A percentile compares a stretch with the other conserved stretches of the same genome.
Evolutionary conservation across 2,888 invertebrate genomes (phyloP).

Genomic region (Lycophotia porphyrea): DNA sequence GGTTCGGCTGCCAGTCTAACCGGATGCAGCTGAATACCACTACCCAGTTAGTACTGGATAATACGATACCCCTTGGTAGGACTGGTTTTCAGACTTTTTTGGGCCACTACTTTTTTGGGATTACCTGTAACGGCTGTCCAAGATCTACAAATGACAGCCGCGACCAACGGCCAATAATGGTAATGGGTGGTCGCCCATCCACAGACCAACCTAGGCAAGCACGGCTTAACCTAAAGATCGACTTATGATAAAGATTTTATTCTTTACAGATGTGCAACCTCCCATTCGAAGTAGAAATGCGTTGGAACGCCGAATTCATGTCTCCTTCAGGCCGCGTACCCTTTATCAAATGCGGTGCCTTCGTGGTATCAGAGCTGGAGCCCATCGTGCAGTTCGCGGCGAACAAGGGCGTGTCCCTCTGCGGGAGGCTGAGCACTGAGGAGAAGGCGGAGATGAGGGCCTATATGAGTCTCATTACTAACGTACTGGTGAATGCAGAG

Average conservation of each 20-base stretch:
- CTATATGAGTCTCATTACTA: conserved; percentile 97
- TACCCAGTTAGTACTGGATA: no score
- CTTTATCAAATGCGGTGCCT: conserved; percentile 97
- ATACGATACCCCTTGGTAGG: no score
- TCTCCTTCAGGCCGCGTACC: conserved; percentile 98
- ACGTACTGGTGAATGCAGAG: conserved; percentile 95
- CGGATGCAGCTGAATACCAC: no score
- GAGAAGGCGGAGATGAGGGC: conserved; percentile 98
- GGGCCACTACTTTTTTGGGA: no score
- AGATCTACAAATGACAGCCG: no score
- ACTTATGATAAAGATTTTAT: background rate
- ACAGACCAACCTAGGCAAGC: no score
- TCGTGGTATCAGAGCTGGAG: conserved; percentile 97
- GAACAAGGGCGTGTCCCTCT: conserved; percentile 95
- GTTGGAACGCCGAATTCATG: conserved; percentile 98
- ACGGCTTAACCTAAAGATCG: no score
- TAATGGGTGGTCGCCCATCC: no score
- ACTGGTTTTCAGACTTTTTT: no score
- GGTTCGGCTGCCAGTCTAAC: no score
- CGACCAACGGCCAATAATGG: no score
- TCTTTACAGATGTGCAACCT: conserved; percentile 94
- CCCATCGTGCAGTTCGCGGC: conserved; percentile 97
- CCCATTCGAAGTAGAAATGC: conserved; percentile 94
- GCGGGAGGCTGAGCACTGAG: conserved; percentile 92
- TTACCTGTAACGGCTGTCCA: no score